These are phyloP conservation scores for Antheraea assamensis DNA, from an alignment of 2,888 invertebrate species.

Conservation along the genomic window DNA sequence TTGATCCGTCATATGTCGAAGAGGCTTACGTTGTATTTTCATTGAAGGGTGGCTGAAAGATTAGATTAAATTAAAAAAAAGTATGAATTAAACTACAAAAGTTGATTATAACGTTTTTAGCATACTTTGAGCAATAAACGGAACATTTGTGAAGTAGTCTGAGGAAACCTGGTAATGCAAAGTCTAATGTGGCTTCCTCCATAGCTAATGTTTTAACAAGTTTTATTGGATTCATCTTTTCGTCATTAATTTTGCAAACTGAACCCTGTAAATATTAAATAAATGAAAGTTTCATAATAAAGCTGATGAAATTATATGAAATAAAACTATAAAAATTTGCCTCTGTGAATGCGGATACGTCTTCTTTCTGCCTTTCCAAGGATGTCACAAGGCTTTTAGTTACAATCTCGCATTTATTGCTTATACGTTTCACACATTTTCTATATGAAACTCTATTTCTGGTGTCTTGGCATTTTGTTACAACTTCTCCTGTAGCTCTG, in stretches of 20 bases:
- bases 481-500: conserved; percentile 43
- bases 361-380: conserved; percentile 46
- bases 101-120: conserved; percentile 10
- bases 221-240: conserved; percentile 55
- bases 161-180: conserved; percentile 61
- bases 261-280: conserved; percentile 42
- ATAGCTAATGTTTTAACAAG: conserved; percentile 56
- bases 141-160: conserved; percentile 52
- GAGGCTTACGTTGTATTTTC: conserved; percentile 36
- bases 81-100: not conserved
- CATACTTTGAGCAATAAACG: conserved; percentile 47
- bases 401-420: conserved; percentile 45
- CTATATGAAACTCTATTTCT: conserved; percentile 40
- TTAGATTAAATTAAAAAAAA: not conserved
- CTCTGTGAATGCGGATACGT: conserved; percentile 49
- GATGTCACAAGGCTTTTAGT: conserved; percentile 51
- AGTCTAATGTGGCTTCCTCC: conserved; percentile 57
- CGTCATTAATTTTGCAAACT: conserved; percentile 51
- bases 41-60: conserved; percentile 34
- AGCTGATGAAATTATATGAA: not conserved
- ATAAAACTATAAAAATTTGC: conserved; percentile 31
- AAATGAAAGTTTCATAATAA: not conserved
- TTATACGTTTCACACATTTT: conserved; percentile 52
- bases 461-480: conserved; percentile 42
- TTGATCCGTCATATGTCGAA: conserved; percentile 52